These are phyloP conservation scores for Acrocephalus scirpaceus DNA, from an alignment of 2,797 vertebrate genomes.

Conservation along the genomic window DNA sequence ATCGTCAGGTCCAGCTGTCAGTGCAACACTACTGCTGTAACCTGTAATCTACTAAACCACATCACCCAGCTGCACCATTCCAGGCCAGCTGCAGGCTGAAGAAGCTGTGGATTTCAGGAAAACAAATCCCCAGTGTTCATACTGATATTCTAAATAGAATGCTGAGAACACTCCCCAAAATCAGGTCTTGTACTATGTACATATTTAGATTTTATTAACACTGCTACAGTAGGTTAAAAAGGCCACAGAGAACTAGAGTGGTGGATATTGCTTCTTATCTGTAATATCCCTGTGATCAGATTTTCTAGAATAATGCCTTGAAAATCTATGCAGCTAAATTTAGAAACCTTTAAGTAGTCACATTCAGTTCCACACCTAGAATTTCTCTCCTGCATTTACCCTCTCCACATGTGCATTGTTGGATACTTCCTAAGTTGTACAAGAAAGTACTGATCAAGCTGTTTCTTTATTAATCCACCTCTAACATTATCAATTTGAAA, in stretches of 20 bases:
- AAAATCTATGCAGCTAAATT: background rate
- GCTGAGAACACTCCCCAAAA: background rate
- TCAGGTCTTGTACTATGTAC: background rate
- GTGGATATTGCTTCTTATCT: background rate
- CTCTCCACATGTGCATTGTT: background rate
- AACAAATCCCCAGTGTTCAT: background rate
- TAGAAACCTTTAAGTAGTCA: background rate
- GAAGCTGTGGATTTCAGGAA: background rate
- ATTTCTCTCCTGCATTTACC: background rate
- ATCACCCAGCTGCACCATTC: background rate
- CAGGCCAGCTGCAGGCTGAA: background rate
- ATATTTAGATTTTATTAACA: background rate
- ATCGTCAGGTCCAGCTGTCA: background rate
- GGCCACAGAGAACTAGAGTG: background rate
- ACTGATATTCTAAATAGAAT: background rate
- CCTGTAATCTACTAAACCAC: background rate
- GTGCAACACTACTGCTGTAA: background rate
- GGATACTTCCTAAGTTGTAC: background rate
- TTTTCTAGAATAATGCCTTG: background rate
- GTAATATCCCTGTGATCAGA: background rate
- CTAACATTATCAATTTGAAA: background rate
- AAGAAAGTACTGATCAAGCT: background rate
- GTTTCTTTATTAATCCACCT: background rate
- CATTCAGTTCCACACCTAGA: background rate
- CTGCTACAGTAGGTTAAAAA: background rate